Percentiles rank a stretch among this genome's conserved stretches.
Conservation (phyloP, 92 coral and sea anemone species). For the Umimayanthus kanabou region DNA sequence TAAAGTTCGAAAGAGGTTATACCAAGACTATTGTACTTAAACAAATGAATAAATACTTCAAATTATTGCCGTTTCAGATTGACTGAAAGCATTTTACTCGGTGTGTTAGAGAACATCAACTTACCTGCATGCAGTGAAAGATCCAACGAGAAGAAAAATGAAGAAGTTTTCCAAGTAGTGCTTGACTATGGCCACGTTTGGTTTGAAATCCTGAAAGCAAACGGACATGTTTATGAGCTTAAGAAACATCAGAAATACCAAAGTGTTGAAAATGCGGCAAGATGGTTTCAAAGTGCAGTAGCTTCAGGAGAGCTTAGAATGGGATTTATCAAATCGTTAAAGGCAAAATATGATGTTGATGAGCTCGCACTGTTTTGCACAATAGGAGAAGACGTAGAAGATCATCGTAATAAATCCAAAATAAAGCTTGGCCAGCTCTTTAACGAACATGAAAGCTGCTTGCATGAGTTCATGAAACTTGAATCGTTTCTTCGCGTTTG, state of each 20-base stretch:
- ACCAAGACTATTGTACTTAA: background rate
- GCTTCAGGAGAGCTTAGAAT: background rate
- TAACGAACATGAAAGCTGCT: background rate
- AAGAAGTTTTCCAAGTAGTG: background rate
- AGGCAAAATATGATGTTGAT: background rate
- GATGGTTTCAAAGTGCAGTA: background rate
- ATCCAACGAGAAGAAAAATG: background rate
- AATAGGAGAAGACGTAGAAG: background rate
- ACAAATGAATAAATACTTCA: no score
- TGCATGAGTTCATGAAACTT: background rate
- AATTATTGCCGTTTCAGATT: background rate
- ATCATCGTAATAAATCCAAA: background rate
- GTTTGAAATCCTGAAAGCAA: slow-evolving; percentile 5
- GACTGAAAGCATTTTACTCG: slow-evolving; percentile 4
- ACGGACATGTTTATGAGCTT: background rate
- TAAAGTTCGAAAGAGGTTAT: background rate
- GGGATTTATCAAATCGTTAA: background rate
- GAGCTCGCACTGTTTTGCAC: background rate
- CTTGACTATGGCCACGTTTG: background rate
- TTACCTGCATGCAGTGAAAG: background rate
- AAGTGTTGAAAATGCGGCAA: background rate
- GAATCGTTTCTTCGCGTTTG: slow-evolving; percentile 8
- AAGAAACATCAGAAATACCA: background rate
- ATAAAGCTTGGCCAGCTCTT: background rate
- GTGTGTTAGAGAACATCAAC: slow-evolving; percentile 29